These are phyloP conservation scores for Amblyopsis rosae DNA, from an alignment of 2,113 vertebrate species.

Conservation along the genomic window DNA sequence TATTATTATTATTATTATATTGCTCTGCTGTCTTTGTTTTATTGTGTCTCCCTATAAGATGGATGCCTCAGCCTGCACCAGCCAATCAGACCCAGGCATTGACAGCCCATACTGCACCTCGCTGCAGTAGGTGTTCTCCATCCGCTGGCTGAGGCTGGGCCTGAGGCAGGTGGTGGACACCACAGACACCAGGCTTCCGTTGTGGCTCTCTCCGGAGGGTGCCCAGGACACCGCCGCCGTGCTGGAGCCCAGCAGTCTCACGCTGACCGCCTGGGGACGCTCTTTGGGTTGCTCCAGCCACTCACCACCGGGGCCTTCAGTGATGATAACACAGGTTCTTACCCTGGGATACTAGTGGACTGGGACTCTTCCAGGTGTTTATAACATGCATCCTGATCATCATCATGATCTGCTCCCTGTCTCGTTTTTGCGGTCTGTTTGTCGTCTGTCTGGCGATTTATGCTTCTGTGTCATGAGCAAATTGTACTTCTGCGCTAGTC, in stretches of 20 bases:
- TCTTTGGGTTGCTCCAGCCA: conserved; percentile 88
- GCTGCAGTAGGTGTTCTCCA: conserved; percentile 89
- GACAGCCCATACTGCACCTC: conserved; percentile 71
- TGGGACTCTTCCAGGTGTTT: neutral
- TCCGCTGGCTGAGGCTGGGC: conserved; percentile 88
- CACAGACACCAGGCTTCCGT: conserved; percentile 88
- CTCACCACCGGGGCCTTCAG: conserved; percentile 84
- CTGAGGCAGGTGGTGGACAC: conserved; percentile 89
- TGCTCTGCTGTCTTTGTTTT: too few species aligned
- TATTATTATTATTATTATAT: too few species aligned
- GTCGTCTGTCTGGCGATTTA: too few species aligned
- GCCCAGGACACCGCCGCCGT: conserved; percentile 87
- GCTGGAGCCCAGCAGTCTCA: conserved; percentile 84
- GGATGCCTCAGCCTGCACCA: too few species aligned
- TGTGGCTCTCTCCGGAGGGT: conserved; percentile 67
- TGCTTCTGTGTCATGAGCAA: too few species aligned
- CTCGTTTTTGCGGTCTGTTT: too few species aligned
- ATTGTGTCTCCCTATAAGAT: too few species aligned
- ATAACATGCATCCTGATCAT: too few species aligned
- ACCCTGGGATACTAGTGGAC: neutral
- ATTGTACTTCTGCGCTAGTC: too few species aligned
- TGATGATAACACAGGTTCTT: neutral
- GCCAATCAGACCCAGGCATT: too few species aligned
- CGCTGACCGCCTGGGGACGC: conserved; percentile 82
- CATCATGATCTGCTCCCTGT: too few species aligned